phyloP scores from a whole-genome alignment of 2,797 vertebrate species.

The Diplodus sargus region DNA sequence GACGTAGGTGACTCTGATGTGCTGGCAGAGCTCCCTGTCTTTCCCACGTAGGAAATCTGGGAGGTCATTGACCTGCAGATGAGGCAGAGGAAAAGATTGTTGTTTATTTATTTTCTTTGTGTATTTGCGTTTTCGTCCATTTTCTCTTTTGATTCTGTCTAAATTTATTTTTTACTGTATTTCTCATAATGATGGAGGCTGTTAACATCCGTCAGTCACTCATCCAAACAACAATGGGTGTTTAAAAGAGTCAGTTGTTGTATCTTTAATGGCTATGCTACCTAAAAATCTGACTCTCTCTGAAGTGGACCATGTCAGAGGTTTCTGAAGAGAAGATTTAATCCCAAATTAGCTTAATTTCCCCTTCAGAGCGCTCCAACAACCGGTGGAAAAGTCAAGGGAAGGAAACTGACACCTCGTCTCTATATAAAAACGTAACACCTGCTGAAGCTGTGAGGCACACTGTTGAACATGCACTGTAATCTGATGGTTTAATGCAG shows the following conservation, averaged over 20 bases:
- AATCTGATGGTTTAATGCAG: constrained; percentile 35
- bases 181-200: not conserved
- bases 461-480: not conserved
- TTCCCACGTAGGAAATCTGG: constrained; percentile 86
- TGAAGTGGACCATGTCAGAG: not conserved
- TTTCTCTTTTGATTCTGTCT: not conserved
- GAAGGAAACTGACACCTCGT: not conserved
- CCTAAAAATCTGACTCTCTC: not conserved
- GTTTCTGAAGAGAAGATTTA: not conserved
- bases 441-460: not conserved
- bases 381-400: not conserved
- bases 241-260: not conserved
- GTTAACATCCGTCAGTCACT: too few relatives aligned
- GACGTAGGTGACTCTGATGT: constrained; percentile 82
- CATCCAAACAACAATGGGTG: too few relatives aligned
- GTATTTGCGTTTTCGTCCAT: not conserved
- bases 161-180: not conserved
- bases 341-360: not conserved
- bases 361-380: not conserved
- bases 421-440: not conserved
- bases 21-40: constrained; percentile 84
- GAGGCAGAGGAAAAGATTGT: not conserved
- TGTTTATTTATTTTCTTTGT: not conserved
- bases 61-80: constrained; percentile 85
- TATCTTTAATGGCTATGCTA: not conserved